These are phyloP conservation scores for Centroberyx gerrardi DNA, from an alignment of 2,797 vertebrate species.

Conservation along the genomic window DNA sequence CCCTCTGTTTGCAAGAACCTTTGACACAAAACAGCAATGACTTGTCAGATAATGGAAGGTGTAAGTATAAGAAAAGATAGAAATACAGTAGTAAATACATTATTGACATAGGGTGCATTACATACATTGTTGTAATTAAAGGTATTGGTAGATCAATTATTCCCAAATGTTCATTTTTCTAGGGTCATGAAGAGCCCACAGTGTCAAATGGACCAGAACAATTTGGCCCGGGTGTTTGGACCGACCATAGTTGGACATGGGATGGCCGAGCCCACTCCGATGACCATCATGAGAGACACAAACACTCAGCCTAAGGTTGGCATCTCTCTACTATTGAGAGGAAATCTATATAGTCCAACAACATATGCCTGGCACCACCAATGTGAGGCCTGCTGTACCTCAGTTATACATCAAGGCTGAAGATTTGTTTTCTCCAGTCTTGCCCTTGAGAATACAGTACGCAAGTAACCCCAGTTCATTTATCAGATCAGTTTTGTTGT, in stretches of 20 bases:
- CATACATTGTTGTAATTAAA: too few relatives aligned
- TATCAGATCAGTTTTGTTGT: background rate
- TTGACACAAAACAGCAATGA: slow-evolving; percentile 13
- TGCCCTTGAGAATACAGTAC: background rate
- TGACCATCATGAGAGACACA: slow-evolving; percentile 88
- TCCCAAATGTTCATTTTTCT: background rate
- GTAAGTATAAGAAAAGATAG: background rate
- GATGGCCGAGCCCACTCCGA: slow-evolving; percentile 84
- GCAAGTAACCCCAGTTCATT: background rate
- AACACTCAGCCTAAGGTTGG: slow-evolving; percentile 86
- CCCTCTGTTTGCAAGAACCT: slow-evolving; percentile 19
- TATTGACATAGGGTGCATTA: background rate
- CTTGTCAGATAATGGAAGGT: slow-evolving; percentile 2
- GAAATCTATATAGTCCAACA: background rate
- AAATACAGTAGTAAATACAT: slow-evolving; percentile 24
- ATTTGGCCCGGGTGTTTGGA: slow-evolving; percentile 89
- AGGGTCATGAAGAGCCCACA: slow-evolving; percentile 81
- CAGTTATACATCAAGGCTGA: background rate
- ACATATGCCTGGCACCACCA: background rate
- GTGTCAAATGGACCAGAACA: slow-evolving; percentile 90
- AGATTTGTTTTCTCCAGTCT: background rate
- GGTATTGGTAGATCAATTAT: background rate
- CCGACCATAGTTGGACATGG: slow-evolving; percentile 89
- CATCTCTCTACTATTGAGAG: background rate
- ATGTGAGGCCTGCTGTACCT: background rate